These are phyloP conservation scores for Plagodis dolabraria DNA, from an alignment of 2,888 invertebrate species.

Conservation along the genomic window DNA sequence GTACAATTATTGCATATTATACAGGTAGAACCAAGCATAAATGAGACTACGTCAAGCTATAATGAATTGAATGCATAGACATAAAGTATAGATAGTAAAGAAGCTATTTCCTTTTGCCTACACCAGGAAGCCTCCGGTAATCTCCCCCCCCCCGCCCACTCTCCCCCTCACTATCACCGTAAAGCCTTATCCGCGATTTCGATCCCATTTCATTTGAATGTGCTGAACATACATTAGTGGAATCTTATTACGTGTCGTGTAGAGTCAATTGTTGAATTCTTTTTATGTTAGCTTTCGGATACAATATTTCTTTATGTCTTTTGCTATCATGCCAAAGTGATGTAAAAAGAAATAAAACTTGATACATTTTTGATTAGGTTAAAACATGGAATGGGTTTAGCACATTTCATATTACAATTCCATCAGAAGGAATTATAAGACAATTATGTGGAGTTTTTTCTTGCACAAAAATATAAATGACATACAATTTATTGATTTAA, in stretches of 20 bases:
- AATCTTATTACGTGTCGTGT: slow-evolving; percentile 35
- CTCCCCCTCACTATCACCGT: slow-evolving; percentile 60
- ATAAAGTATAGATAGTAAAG: slow-evolving; percentile 19
- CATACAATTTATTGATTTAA: no score
- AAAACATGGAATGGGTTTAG: no score
- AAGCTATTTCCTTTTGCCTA: slow-evolving; percentile 28
- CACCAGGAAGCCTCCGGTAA: slow-evolving; percentile 34
- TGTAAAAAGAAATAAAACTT: no score
- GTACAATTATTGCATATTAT: neutral
- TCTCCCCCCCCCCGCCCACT: slow-evolving; percentile 29
- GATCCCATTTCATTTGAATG: slow-evolving; percentile 81
- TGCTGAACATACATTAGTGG: slow-evolving; percentile 62
- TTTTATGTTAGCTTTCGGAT: slow-evolving; percentile 17
- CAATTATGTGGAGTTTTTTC: no score
- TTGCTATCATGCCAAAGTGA: neutral
- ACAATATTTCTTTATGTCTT: slow-evolving; percentile 6
- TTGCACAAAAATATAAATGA: no score
- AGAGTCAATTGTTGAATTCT: slow-evolving; percentile 31
- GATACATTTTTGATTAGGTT: no score
- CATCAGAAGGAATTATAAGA: no score
- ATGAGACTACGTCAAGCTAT: neutral
- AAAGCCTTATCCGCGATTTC: slow-evolving; percentile 78
- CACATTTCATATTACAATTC: no score
- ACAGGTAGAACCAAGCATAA: neutral
- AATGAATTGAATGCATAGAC: slow-evolving; percentile 1